Base-by-base conservation (phyloP, 2,113 vertebrate genomes). In the Bujurquina vittata region DNA sequence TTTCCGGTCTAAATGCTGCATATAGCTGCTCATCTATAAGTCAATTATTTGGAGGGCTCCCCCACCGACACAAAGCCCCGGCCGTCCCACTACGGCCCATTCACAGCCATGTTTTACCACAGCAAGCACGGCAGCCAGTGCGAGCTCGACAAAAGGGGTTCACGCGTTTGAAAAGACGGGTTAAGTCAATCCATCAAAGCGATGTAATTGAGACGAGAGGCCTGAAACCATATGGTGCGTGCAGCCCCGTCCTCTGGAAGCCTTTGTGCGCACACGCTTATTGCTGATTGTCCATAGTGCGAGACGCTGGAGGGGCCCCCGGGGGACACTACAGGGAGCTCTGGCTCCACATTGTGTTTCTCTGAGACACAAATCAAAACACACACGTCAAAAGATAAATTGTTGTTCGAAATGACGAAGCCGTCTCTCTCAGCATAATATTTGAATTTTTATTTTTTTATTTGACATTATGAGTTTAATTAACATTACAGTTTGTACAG, bases 101-200 rank as follows among this genome's bases (percentile, higher is more conserved):
- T 97, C 97, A 98, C 97, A 95, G 93, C 92, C 95, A 96, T 96
- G 96, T 97, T 69, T 69, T 10, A 29, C 20, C 15, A 29, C 43
- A 49, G 43, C 23, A 7, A 20, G 35, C 60, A 31, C 59, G 31
- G 40, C 63, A 49, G 18, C 22, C 40, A 69, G 0, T 43, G 5
- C 67, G 57, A 4, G 89, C 95, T 95, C 7, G 10, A 88, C 81
- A 84, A 95, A 95, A 87, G 43, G 91, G 91, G 93, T 95, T 94
- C 94, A 93, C 10, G 92, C 90, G 91, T 94, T 94, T 96, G 85
- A 96, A 96, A 94, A 93, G 95, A 95, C 95, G 95, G 95, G 95
- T 95, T 94, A 93, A 97, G 95, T 96, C 97, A 95, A 98, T 99
- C 97, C 96, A 99, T 99, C 97, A 98, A 96, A 97, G 96, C 97